phyloP scores from a whole-genome alignment of 1,140 invertebrate species.

The Lycorma delicatula region DNA sequence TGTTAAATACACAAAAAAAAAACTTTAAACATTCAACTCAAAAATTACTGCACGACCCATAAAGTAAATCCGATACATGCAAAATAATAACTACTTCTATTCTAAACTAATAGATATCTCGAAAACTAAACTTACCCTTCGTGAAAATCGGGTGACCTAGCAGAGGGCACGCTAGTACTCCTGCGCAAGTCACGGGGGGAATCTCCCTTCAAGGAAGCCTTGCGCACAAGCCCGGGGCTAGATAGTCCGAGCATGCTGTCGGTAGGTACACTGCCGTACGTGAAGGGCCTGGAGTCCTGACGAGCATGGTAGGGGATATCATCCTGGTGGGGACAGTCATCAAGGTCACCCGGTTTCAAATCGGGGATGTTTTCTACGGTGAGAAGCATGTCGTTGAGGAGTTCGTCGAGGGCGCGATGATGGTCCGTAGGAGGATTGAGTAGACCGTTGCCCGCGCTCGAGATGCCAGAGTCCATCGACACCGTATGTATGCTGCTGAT shows the following conservation, averaged over 20 bases:
- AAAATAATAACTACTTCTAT: no score
- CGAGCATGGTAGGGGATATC: conserved; percentile 76
- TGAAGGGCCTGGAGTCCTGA: conserved; percentile 70
- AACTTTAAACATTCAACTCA: no score
- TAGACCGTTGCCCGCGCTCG: conserved; percentile 49
- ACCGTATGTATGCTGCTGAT: conserved; percentile 54
- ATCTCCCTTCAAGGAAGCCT: conserved; percentile 44
- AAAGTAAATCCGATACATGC: no score
- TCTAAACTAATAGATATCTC: no score
- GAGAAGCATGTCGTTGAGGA: conserved; percentile 71
- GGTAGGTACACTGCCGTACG: conserved; percentile 57
- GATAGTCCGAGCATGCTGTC: conserved; percentile 50
- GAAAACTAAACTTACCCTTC: conserved; percentile 36
- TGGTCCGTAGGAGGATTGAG: conserved; percentile 31
- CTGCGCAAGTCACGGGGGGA: conserved; percentile 26
- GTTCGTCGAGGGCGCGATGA: conserved; percentile 57
- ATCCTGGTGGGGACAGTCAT: conserved; percentile 39
- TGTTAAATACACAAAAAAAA: no score
- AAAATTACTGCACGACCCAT: no score
- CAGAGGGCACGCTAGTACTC: conserved; percentile 20
- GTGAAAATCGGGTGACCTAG: conserved; percentile 38
- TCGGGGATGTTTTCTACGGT: conserved; percentile 70
- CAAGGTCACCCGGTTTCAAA: conserved; percentile 29
- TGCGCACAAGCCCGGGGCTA: conserved; percentile 63
- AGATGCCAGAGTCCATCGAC: conserved; percentile 78